These are phyloP conservation scores for Tethya wilhelma DNA, from an alignment of 37 sponge, comb jelly and placozoan genomes.

Conservation along the genomic window DNA sequence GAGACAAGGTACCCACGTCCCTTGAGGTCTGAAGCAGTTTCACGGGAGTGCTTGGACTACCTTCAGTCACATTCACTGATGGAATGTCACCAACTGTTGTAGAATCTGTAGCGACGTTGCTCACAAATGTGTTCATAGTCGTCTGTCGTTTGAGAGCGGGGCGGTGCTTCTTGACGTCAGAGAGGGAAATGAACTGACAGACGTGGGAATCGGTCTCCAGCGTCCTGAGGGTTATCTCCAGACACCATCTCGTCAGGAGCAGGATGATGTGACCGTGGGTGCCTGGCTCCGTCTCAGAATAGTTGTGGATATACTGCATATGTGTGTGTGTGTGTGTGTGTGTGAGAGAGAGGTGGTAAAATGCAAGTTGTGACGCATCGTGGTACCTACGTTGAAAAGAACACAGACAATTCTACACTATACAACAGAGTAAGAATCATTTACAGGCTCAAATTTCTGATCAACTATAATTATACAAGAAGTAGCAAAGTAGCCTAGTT, in stretches of 20 bases:
- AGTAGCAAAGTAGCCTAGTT: not conserved
- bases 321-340: not conserved
- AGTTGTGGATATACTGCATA: constrained; percentile 40
- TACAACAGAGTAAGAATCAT: too few species aligned
- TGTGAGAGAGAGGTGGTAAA: not conserved
- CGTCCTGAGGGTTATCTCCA: constrained; percentile 40
- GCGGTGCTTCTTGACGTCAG: not conserved
- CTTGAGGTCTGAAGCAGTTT: not conserved
- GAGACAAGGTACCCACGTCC: not conserved
- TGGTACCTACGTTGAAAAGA: not conserved
- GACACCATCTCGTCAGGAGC: constrained; percentile 22
- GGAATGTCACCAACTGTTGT: not conserved
- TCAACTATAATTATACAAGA: not conserved
- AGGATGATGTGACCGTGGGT: not conserved
- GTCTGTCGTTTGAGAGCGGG: not conserved
- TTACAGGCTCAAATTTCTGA: not conserved
- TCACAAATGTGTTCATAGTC: not conserved
- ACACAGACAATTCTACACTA: too few species aligned
- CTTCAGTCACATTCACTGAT: not conserved
- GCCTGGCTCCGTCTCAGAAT: constrained; percentile 12
- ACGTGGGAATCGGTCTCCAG: constrained; percentile 34
- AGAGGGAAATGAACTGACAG: constrained; percentile 11
- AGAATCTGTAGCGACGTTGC: not conserved
- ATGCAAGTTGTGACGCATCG: not conserved
- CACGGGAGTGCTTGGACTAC: not conserved